Conservation (phyloP, 2,888 invertebrate genomes). For the Spisula solida region DNA sequence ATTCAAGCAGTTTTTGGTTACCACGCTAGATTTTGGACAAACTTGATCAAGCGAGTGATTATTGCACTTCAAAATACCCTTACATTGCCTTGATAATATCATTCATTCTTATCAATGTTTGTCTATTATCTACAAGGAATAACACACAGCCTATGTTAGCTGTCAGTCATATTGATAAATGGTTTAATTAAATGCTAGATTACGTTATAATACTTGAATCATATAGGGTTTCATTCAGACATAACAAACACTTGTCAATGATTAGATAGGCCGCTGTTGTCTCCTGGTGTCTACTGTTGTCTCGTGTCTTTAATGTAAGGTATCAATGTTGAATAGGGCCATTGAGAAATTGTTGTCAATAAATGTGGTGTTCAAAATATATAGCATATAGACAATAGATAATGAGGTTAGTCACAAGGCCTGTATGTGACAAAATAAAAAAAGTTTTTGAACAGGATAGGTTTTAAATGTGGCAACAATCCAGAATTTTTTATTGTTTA, state of each 20-base stretch:
- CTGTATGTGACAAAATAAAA: neutral
- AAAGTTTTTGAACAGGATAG: neutral
- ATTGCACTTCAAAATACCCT: neutral
- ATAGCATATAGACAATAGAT: neutral
- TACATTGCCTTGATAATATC: neutral
- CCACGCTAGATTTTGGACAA: neutral
- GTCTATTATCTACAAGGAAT: neutral
- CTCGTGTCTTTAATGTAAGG: neutral
- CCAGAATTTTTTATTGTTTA: neutral
- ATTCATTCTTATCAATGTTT: conserved; percentile 1
- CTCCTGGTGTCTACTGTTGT: neutral
- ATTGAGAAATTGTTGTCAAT: neutral
- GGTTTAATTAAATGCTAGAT: neutral
- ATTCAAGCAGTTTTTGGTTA: neutral
- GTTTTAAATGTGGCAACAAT: neutral
- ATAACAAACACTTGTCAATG: neutral
- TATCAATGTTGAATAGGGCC: neutral
- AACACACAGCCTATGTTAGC: neutral
- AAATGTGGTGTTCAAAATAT: neutral
- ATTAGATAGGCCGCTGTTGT: neutral
- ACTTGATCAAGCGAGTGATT: neutral
- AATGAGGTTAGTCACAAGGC: neutral
- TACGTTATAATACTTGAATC: neutral
- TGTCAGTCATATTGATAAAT: neutral
- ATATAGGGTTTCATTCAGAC: neutral